phyloP scores from a whole-genome alignment of 2,113 vertebrate genomes.

The Scophthalmus maximus region DNA sequence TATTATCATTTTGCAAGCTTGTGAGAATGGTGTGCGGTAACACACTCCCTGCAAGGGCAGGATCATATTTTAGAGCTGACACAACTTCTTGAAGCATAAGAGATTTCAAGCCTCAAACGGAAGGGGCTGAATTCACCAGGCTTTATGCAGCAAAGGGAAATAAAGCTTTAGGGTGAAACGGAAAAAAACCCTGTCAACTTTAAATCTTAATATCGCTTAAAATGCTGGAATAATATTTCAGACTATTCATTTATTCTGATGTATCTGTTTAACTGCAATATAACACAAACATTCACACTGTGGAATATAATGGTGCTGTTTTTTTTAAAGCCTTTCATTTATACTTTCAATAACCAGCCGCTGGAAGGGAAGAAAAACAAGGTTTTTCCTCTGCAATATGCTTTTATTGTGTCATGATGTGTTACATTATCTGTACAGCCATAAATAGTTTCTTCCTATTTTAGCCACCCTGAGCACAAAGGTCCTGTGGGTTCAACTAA shows the following conservation, averaged over 20 bases:
- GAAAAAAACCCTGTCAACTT: neutral
- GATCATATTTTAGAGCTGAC: constrained; percentile 47
- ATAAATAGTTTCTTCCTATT: constrained; percentile 34
- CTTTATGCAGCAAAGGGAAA: neutral
- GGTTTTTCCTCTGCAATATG: constrained; percentile 12
- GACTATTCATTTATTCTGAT: constrained; percentile 1
- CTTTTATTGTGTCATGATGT: constrained; percentile 27
- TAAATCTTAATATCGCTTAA: neutral
- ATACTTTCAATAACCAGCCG: constrained; percentile 25
- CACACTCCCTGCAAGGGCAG: constrained; percentile 29
- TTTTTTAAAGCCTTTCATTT: constrained; percentile 14
- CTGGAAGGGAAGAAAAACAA: neutral
- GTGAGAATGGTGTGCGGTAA: constrained; percentile 3
- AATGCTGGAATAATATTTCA: neutral
- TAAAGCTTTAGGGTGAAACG: neutral
- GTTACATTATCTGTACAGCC: constrained; percentile 7
- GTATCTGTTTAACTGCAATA: neutral
- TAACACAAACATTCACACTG: constrained; percentile 8
- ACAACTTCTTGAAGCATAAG: constrained; percentile 26
- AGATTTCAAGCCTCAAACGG: constrained; percentile 15
- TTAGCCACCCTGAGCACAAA: constrained; percentile 15
- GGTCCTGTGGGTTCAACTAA: constrained; percentile 25
- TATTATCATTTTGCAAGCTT: constrained; percentile 26
- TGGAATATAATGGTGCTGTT: constrained; percentile 6
- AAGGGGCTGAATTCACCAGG: constrained; percentile 32